Evolutionary conservation across 2,797 vertebrate species (phyloP), one percentile per base, ranked within the genome.

Genomic region (Synanceia verrucosa): DNA sequence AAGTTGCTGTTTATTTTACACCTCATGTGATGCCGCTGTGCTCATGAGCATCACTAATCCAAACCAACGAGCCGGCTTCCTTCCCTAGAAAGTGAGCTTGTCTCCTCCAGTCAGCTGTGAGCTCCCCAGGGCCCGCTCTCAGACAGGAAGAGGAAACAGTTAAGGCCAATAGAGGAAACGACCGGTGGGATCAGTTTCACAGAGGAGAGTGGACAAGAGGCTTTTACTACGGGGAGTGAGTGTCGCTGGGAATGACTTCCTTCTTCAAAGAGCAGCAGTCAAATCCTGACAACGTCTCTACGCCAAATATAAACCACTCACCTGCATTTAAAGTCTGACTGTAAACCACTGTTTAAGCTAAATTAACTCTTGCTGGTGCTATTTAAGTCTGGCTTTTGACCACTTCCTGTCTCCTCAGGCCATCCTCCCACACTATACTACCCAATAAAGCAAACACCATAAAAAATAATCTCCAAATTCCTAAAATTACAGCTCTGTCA

Each of bases 111-210:
- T 88, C 83, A 81, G 73, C 77, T 28, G 58, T 76, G 84, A 86
- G 74, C 65, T 78, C 89, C 86, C 87, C 62, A 47, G 91, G 63
- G 88, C 70, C 83, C 65, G 62, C 80, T 91, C 71, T 61, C 62
- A 68, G 71, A 84, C 83, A 92, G 89, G 84, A 87, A 91, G 78
- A 86, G 88, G 86, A 92, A 90, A 85, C 71, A 82, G 82, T 91
- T 88, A 70, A 86, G 81, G 82, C 80, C 89, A 89, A 91, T 83
- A 78, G 48, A 91, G 92, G 88, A 91, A 89, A 86, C 56, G 26
- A 72, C 66, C 37, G 19, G 78, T 73, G 82, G 86, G 86, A 87
- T 88, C 88, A 48, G 81, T 83, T 90, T 90, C 86, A 85, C 79
- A 77, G 69, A 77, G 63, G 64, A 79, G 52, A 68, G 63, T 33